A percentile compares a stretch with the other conserved stretches of the same genome.
Conservation (phyloP, 2,797 vertebrate genomes). For the Eremophila alpestris region DNA sequence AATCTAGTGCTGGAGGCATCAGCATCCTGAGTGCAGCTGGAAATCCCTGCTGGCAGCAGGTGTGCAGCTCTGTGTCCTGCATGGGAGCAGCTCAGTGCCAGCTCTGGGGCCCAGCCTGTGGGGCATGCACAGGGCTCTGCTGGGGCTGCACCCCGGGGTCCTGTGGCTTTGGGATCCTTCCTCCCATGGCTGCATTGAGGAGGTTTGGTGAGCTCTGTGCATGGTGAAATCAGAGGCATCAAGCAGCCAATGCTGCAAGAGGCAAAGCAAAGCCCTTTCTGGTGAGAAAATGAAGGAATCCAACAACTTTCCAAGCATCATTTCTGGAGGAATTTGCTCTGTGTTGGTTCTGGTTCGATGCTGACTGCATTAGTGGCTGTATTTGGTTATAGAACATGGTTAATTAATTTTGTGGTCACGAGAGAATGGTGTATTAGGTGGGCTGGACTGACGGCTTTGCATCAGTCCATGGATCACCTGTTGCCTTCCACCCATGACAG, state of each 20-base stretch:
- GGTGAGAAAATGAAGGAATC: neutral
- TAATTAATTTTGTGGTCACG: accelerated
- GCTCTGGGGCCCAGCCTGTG: neutral
- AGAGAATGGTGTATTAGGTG: neutral
- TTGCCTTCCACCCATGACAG: neutral
- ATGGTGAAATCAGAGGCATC: accelerated
- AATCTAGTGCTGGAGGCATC: neutral
- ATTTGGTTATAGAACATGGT: neutral
- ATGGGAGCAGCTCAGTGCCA: neutral
- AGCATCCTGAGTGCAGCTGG: neutral
- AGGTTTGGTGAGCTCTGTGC: neutral
- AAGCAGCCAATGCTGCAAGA: accelerated
- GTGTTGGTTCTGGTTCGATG: neutral
- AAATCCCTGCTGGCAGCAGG: neutral
- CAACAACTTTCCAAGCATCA: accelerated
- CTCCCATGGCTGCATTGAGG: accelerated
- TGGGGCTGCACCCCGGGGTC: neutral
- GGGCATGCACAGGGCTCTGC: neutral
- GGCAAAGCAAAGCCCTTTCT: neutral
- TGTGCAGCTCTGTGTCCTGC: neutral
- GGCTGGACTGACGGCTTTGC: neutral
- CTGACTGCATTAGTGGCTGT: neutral
- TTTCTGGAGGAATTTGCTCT: neutral
- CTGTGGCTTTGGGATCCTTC: neutral
- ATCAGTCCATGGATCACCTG: neutral